Evolutionary conservation across 2,113 vertebrate genomes (phyloP), one percentile per base, ranked within the genome.

Genomic region (Aspidoscelis tigris): DNA sequence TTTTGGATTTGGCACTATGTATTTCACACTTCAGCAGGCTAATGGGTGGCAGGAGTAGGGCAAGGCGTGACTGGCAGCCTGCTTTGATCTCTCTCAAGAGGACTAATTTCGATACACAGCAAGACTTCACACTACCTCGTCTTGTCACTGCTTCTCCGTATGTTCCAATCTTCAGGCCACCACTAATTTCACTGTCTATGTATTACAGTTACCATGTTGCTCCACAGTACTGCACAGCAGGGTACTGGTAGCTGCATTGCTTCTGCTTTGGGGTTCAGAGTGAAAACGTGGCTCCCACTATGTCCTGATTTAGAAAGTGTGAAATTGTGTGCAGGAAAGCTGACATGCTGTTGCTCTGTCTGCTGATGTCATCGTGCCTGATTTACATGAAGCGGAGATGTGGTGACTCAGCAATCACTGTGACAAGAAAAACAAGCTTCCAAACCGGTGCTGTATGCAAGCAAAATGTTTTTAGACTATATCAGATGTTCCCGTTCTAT

Each of bases 401-500:
- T 71, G 76, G 77, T 78, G 53, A 78, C 53, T 71, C 66, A 78
- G 41, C 70, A 78, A 78, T 44, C 66, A 33, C 18, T 61, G 76
- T 44, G 24, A 81, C 24, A 61, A 33, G 50, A 39, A 72, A 61
- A 72, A 43, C 50, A 41, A 58, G 79, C 5, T 39, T 53, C n/a
- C 9, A 7, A 5, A 39, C 20, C 9, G 20, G 21, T 55, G 47
- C n/a, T 2, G 14, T 21, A 55, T 24, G n/a, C 69, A 33, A 16
- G 58, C 10, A 80, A 69, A 33, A 69, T 69, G 7, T 0, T 6
- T 72, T 72, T 68, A 55, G 58, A 71, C 20, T 6, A 26, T 43
- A 24, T 58, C 20, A 33, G 16, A 81, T 43, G 69, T 18, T 70
- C 26, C 33, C 5, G 5, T 70, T 70, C n/a, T 16, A 5, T 18